Percentiles rank a stretch among this genome's conserved stretches.
phyloP scores from a whole-genome alignment of 2,113 vertebrate species.

The Oriolus oriolus region DNA sequence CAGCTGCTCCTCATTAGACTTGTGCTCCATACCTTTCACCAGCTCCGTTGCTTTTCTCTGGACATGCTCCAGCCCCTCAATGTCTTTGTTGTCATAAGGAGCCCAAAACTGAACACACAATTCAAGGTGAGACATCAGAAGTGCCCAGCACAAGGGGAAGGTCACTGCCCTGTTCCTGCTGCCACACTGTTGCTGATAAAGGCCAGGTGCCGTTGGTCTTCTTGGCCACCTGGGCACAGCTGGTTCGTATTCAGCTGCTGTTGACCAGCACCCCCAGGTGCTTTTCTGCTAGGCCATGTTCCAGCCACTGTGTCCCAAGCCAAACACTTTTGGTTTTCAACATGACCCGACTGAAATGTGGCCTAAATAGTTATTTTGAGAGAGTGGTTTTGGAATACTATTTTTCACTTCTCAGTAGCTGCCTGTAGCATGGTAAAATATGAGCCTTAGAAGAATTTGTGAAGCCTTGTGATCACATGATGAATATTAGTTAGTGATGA shows the following conservation, averaged over 20 bases:
- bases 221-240: neutral
- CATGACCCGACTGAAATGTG: neutral
- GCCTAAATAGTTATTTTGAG: neutral
- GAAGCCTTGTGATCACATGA: neutral
- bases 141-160: no score
- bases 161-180: neutral
- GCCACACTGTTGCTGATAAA: neutral
- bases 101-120: neutral
- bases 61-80: neutral
- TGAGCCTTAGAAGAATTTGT: neutral
- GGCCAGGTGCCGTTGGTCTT: accelerated
- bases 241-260: neutral
- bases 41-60: accelerated
- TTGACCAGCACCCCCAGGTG: neutral
- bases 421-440: neutral
- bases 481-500: neutral
- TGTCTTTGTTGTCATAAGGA: no score
- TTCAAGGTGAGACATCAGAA: neutral
- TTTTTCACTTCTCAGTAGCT: neutral
- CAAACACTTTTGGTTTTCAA: neutral
- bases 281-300: neutral
- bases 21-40: neutral
- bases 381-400: neutral
- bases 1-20: neutral
- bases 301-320: neutral